A percentile compares a stretch with the other conserved stretches of the same genome.
phyloP scores from a whole-genome alignment of 2,888 invertebrate species.

The Macrosoma leucophasiata region DNA sequence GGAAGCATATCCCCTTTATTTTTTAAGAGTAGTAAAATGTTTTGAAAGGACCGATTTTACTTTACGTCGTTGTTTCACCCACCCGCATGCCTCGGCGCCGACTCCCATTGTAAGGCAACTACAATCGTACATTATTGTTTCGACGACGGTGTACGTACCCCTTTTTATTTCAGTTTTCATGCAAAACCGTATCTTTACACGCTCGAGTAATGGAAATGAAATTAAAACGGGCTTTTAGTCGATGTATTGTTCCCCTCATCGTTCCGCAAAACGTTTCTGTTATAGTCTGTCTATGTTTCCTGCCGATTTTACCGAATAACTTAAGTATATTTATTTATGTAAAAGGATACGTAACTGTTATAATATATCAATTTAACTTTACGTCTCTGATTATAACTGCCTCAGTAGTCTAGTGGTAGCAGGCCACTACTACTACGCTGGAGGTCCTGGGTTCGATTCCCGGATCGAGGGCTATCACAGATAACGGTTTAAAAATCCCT shows the following conservation, averaged over 20 bases:
- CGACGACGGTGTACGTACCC: conserved; percentile 51
- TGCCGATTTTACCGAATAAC: no score
- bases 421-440: no score
- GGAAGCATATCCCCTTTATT: conserved; percentile 52
- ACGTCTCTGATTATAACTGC: no score
- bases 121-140: conserved; percentile 72
- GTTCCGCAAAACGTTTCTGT: no score
- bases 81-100: conserved; percentile 55
- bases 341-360: no score
- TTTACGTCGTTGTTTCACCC: conserved; percentile 48
- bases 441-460: no score
- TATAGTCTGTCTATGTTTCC: no score
- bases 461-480: no score
- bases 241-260: conserved; percentile 40
- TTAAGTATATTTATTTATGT: no score
- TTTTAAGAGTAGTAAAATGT: conserved; percentile 65
- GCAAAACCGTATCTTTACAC: conserved; percentile 62
- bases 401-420: no score
- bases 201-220: conserved; percentile 63
- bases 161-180: conserved; percentile 62
- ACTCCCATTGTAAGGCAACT: conserved; percentile 63
- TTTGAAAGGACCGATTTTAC: conserved; percentile 74
- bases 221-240: conserved; percentile 62
- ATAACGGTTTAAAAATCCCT: no score
- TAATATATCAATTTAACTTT: no score